A percentile compares a stretch with the other conserved stretches of the same genome.
Conservation (phyloP, 2,113 vertebrate genomes). For the Cryptotis parvus region DNA sequence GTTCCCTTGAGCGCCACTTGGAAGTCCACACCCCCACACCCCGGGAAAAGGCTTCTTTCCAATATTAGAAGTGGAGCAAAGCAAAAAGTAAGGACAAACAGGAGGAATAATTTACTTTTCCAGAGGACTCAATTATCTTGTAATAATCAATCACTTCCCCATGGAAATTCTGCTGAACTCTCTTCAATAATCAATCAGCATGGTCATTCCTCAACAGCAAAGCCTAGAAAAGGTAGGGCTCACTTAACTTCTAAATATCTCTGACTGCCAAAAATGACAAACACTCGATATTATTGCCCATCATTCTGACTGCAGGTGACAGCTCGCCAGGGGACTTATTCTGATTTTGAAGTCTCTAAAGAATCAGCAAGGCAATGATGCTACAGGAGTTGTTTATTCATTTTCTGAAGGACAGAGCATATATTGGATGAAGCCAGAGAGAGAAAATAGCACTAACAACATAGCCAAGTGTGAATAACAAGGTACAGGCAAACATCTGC, state of each 20-base stretch:
- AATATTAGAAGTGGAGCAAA: background rate
- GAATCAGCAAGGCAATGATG: background rate
- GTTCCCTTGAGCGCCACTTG: no score
- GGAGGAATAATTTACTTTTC: background rate
- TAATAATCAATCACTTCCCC: background rate
- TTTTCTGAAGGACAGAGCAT: constrained; percentile 1
- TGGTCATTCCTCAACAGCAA: background rate
- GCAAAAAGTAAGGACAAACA: background rate
- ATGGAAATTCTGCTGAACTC: constrained; percentile 15
- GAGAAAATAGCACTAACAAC: constrained; percentile 45
- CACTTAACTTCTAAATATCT: constrained; percentile 31
- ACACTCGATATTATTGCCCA: background rate
- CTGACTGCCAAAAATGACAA: background rate
- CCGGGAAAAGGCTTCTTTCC: background rate
- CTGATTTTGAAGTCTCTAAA: background rate
- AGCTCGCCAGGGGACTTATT: background rate
- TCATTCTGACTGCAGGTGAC: background rate
- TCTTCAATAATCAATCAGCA: background rate
- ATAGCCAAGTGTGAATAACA: constrained; percentile 38
- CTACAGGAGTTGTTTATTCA: background rate
- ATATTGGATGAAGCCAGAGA: background rate
- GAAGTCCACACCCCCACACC: no score
- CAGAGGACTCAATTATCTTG: background rate
- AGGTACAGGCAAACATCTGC: constrained; percentile 62
- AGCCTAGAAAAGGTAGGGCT: background rate